These are phyloP conservation scores for Amniataba percoides DNA, from an alignment of 2,797 vertebrate genomes.

Conservation along the genomic window DNA sequence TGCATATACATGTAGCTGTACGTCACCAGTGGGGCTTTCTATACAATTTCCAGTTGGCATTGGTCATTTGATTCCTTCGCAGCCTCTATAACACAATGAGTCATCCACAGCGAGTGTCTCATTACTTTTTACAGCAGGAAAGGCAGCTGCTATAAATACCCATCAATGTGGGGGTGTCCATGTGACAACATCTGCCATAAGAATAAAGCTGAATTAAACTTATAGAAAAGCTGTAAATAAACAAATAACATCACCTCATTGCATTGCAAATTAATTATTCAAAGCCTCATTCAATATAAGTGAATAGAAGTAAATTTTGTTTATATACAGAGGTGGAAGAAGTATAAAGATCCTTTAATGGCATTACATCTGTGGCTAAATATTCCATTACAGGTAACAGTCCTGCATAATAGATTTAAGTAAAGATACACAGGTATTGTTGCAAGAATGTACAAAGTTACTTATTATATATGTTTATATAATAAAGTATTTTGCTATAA, in stretches of 20 bases:
- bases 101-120: conserved; percentile 55
- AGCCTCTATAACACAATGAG: conserved; percentile 50
- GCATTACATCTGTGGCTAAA: neutral
- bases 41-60: conserved; percentile 22
- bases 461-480: neutral
- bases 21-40: neutral
- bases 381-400: neutral
- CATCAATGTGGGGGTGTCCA: conserved; percentile 30
- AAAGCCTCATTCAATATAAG: neutral
- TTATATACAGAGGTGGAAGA: neutral
- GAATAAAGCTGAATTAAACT: neutral
- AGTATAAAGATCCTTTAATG: neutral
- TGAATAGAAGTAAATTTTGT: neutral
- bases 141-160: conserved; percentile 57
- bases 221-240: neutral
- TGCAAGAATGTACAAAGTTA: neutral
- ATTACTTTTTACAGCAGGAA: conserved; percentile 47
- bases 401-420: neutral
- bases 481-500: too few species aligned
- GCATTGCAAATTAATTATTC: neutral
- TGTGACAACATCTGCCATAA: conserved; percentile 12
- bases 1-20: neutral
- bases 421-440: neutral
- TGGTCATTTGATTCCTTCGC: conserved; percentile 37
- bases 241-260: neutral